Percentiles rank a stretch among this genome's conserved stretches.
These are phyloP conservation scores for Dryococelus australis DNA, from an alignment of 2,888 invertebrate species.

Conservation along the genomic window DNA sequence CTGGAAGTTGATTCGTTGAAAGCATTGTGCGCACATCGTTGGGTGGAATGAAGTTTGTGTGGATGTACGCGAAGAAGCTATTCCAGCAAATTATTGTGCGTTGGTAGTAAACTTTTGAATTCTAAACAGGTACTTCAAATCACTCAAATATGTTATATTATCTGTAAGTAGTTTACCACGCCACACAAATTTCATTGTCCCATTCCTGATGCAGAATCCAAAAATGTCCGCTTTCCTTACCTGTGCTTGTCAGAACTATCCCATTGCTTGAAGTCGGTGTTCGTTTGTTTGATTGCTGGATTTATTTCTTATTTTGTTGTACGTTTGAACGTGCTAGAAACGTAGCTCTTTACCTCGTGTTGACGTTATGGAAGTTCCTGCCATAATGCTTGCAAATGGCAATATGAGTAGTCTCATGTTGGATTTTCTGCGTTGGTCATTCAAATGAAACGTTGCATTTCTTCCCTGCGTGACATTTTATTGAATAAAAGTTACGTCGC, in stretches of 20 bases:
- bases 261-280: background rate
- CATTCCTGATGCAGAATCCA: background rate
- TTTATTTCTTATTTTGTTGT: background rate
- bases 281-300: background rate
- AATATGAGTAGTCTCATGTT: background rate
- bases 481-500: no score
- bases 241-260: background rate
- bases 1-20: background rate
- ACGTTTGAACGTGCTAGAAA: background rate
- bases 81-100: no score
- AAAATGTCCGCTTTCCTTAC: background rate
- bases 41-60: background rate
- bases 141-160: no score
- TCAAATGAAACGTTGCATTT: background rate
- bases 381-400: background rate
- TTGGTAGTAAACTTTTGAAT: no score
- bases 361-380: background rate
- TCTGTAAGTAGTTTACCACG: no score
- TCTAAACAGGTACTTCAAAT: no score
- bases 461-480: background rate
- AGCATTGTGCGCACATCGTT: background rate
- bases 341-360: background rate
- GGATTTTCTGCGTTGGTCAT: background rate
- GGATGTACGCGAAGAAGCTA: background rate
- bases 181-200: background rate